phyloP scores from a whole-genome alignment of 2,113 vertebrate species.

The Labeo rohita region DNA sequence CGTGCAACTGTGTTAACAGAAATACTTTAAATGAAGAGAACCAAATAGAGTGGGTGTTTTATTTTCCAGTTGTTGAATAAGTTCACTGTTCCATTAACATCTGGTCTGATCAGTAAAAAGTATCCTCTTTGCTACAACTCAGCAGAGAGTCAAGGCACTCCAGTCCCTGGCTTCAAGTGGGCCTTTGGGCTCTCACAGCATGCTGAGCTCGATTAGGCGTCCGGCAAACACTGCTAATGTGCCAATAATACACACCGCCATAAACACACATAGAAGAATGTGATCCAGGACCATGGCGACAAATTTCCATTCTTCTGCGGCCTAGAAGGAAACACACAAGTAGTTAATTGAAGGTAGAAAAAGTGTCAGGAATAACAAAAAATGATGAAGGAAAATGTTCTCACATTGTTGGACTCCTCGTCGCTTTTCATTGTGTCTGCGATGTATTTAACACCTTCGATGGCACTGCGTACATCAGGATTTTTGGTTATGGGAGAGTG shows the following conservation, averaged over 20 bases:
- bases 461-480: conserved; percentile 93
- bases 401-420: conserved; percentile 94
- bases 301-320: conserved; percentile 97
- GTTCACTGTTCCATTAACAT: not conserved
- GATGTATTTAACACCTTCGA: conserved; percentile 97
- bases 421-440: conserved; percentile 97
- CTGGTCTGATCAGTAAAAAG: not conserved
- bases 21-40: not conserved
- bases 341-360: not conserved
- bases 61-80: conserved; percentile 7
- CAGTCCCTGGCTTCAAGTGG: conserved; percentile 31
- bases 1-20: not conserved
- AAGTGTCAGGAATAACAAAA: not conserved
- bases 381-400: conserved; percentile 34
- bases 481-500: conserved; percentile 90
- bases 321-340: conserved; percentile 70
- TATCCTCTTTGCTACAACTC: not conserved
- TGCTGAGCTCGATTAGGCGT: conserved; percentile 93
- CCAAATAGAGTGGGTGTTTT: not conserved
- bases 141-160: conserved; percentile 9
- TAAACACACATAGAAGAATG: conserved; percentile 94
- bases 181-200: conserved; percentile 71
- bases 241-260: conserved; percentile 94
- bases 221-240: conserved; percentile 93
- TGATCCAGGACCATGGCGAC: conserved; percentile 98